Evolutionary conservation across 2,113 vertebrate species (phyloP), one percentile per base, ranked within the genome.

Genomic region (Illadopsis cleaveri): DNA sequence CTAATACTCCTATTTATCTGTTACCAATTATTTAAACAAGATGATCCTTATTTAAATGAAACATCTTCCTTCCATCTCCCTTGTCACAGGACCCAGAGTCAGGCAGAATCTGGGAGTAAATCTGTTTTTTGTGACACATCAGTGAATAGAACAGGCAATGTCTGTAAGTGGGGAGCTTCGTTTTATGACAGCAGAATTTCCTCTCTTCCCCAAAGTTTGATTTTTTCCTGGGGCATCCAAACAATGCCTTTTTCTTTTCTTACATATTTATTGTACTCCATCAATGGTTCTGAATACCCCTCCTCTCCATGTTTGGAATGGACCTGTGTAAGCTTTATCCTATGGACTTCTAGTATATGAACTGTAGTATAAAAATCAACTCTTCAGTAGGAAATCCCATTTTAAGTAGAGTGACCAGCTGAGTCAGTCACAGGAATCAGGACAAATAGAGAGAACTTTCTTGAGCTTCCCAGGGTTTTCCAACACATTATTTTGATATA

Each of bases 221-320:
- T 75, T 45, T 28, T 62, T 51, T 62, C 14, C 56, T 28, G 61
- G 6, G 5, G 6, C 28, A 79, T 11, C 10, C n/a, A 79, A 56
- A 45, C 12, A 48, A n/a, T 18, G 11, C 3, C 27, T 60, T 64
- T 48, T 45, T 80, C 22, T 69, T 40, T 45, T 80, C n/a, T 64
- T 40, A 19, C 1, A 1, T 50, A n/a, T 14, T 85, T 64, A 50
- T 30, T 53, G 8, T 22, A 57, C 10, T 31, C 14, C 18, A 25
- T 5, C 5, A 11, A 10, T 0, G 0, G 35, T 53, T 45, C 31
- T 71, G n/a, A 82, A 30, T 54, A 37, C 56, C 8, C 8, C 8
- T 89, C 28, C 16, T 13, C 22, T 40, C 37, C 7, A 5, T 0
- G 0, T 56, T 69, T 76, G 42, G 14, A 53, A 40, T 2, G 58